phyloP scores from a whole-genome alignment of 2,797 vertebrate species.

The Lepus oiostolus region DNA sequence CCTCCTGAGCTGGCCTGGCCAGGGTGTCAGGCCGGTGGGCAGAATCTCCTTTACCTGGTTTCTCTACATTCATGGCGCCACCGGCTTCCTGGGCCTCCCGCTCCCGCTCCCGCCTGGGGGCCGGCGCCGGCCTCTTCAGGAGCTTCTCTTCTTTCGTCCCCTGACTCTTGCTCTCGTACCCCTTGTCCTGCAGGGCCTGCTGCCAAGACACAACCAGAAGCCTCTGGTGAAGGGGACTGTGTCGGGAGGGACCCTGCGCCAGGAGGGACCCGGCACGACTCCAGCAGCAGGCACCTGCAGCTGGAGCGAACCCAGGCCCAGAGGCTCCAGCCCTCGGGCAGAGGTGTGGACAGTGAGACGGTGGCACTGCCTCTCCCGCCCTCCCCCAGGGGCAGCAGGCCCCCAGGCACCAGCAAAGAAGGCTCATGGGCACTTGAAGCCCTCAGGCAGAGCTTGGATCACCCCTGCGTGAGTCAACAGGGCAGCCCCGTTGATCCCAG shows the following conservation, averaged over 20 bases:
- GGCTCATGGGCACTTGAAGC: not conserved
- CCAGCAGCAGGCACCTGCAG: not conserved
- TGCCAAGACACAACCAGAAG: conserved; percentile 83
- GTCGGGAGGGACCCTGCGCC: no score
- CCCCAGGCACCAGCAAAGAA: not conserved
- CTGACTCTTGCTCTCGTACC: conserved; percentile 88
- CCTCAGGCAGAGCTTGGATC: not conserved
- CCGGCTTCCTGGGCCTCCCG: conserved; percentile 70
- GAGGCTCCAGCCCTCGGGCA: accelerated
- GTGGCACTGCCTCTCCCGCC: not conserved
- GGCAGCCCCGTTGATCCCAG: not conserved
- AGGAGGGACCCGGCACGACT: not conserved
- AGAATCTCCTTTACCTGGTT: conserved; percentile 83
- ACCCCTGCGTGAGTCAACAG: not conserved
- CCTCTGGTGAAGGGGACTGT: conserved; percentile 65
- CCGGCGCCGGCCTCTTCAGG: conserved; percentile 64
- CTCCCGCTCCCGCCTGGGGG: conserved; percentile 62
- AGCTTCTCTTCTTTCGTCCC: conserved; percentile 88
- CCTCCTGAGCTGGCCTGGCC: not conserved
- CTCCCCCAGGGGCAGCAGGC: not conserved
- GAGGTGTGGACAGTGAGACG: not conserved
- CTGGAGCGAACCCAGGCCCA: not conserved
- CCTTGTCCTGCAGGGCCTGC: conserved; percentile 87
- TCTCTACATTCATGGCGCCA: conserved; percentile 86
- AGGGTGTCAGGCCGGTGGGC: not conserved